Evolutionary conservation across 1,140 invertebrate genomes (phyloP), one percentile per base, ranked within the genome.

Genomic region (Papilio aristodemus): DNA sequence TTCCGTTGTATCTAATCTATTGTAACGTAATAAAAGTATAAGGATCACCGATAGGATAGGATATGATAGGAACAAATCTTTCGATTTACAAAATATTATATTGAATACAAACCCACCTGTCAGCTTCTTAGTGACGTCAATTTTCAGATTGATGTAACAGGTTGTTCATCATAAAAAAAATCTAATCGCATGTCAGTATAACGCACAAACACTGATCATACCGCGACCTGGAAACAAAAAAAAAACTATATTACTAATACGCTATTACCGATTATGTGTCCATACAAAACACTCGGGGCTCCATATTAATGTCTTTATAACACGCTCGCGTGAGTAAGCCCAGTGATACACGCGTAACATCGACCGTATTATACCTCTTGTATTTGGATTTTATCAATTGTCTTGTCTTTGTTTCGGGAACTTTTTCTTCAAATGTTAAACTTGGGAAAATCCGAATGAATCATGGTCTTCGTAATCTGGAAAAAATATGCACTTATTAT

Each of bases 261-360:
- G 32, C 57, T 68, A 74, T 76, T 74, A 75, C 41, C 41, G 27
- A 66, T 39, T 75, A 76, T 74, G 72, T 77, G 73, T 71, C 74
- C 74, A 74, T 69, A 76, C 74, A 69, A 69, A 71, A 73, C 71
- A 74, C 75, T 76, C 66, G 76, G 69, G 69, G 72, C 62, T 68
- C 67, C 54, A 67, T 79, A 77, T 83, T 86, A 83, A 88, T 83
- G 80, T 86, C 83, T 88, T 81, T 84, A 88, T 86, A 86, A 79
- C 76, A 39, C 57, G 74, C 74, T 85, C 68, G 86, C 86, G 86
- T 89, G 86, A 74, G 75, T 73, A 69, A 76, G 41, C 64, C 70
- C 74, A 75, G 73, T 84, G 80, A 39, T 68, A 77, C 73, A 72
- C 76, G 69, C 74, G 67, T 60, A 77, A 76, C 73, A 73, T 81